Evolutionary conservation across 2,888 invertebrate species (phyloP).

Genomic region (Meteorus cinctellus): DNA sequence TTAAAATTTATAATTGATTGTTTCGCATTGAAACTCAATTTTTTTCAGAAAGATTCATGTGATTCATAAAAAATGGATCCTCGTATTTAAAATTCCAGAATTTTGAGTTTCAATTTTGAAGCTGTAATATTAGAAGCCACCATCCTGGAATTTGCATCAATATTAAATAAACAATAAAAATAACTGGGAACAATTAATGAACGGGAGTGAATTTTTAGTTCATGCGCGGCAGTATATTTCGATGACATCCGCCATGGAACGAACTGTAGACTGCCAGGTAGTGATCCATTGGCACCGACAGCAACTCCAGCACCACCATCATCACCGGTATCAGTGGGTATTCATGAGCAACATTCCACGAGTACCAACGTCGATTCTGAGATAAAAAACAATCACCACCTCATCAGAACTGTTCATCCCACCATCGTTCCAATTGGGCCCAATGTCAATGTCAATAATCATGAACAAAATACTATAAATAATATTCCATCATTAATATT

Average conservation of each 20-base stretch:
- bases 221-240: conserved; percentile 66
- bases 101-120: too few species aligned
- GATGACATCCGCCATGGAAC: conserved; percentile 62
- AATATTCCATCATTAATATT: conserved; percentile 23
- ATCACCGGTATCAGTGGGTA: conserved; percentile 21
- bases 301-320: conserved; percentile 32
- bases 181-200: too few species aligned
- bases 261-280: conserved; percentile 51
- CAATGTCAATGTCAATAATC: conserved; percentile 55
- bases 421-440: conserved; percentile 47
- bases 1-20: too few species aligned
- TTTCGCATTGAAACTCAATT: too few species aligned
- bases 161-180: too few species aligned
- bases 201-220: conserved; percentile 31
- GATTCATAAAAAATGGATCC: too few species aligned
- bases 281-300: conserved; percentile 54
- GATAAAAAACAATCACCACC: conserved; percentile 15
- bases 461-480: conserved; percentile 35
- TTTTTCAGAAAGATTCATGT: too few species aligned
- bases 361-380: conserved; percentile 6
- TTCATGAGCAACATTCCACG: conserved; percentile 15
- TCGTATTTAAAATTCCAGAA: too few species aligned
- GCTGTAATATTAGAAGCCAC: too few species aligned
- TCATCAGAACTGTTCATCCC: conserved; percentile 41
- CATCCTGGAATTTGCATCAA: too few species aligned